A percentile compares a stretch with the other conserved stretches of the same genome.
These are phyloP conservation scores for Leucoma salicis DNA, from an alignment of 2,888 invertebrate genomes.

Conservation along the genomic window DNA sequence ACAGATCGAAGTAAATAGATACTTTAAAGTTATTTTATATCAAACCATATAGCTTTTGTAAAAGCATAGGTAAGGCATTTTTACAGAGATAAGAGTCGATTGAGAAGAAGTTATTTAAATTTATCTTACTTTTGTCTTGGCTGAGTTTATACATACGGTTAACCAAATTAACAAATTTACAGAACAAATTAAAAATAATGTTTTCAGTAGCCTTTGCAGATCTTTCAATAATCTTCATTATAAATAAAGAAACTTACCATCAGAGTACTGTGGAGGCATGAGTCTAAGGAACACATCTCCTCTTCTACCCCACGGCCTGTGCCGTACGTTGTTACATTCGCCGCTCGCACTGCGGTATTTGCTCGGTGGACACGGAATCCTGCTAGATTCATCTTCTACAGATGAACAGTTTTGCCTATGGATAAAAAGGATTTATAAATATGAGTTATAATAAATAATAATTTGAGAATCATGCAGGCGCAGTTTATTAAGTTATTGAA, in stretches of 20 bases:
- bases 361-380: conserved; percentile 88
- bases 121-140: too few relatives aligned
- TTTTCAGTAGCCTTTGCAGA: neutral
- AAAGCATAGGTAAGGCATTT: too few relatives aligned
- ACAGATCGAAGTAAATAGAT: too few relatives aligned
- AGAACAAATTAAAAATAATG: too few relatives aligned
- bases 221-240: neutral
- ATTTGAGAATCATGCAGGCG: neutral
- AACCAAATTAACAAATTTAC: too few relatives aligned
- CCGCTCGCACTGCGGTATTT: conserved; percentile 92
- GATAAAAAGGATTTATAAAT: conserved; percentile 6
- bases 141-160: too few relatives aligned
- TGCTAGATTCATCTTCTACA: conserved; percentile 66
- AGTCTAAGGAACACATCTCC: conserved; percentile 89
- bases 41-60: too few relatives aligned
- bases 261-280: conserved; percentile 87
- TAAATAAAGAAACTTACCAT: conserved; percentile 79
- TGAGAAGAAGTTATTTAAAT: too few relatives aligned
- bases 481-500: too few relatives aligned
- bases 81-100: too few relatives aligned
- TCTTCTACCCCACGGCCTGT: conserved; percentile 91
- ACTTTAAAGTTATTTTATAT: too few relatives aligned
- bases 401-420: conserved; percentile 66
- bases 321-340: conserved; percentile 94
- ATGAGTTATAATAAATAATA: neutral